A percentile compares a stretch with the other conserved stretches of the same genome.
Evolutionary conservation across 2,888 invertebrate species (phyloP).

Genomic region (Pyrochroa serraticornis): DNA sequence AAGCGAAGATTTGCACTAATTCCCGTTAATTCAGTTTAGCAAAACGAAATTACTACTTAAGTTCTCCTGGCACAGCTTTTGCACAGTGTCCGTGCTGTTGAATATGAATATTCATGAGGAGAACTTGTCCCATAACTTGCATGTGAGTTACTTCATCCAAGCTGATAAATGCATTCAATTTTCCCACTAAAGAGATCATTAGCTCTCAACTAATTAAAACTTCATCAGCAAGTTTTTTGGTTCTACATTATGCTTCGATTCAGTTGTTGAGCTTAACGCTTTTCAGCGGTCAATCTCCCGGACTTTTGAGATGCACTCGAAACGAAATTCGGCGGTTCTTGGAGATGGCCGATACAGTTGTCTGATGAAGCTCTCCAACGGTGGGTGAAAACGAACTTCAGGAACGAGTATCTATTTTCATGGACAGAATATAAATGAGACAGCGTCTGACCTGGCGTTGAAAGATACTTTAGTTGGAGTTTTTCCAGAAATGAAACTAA

Average conservation of each 20-base stretch:
- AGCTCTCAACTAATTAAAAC: slow-evolving; percentile 40
- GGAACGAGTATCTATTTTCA: slow-evolving; percentile 46
- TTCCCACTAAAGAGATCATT: slow-evolving; percentile 28
- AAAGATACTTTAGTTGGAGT: slow-evolving; percentile 24
- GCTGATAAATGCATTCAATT: slow-evolving; percentile 38
- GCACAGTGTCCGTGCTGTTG: slow-evolving; percentile 37
- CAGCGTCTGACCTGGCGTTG: slow-evolving; percentile 29
- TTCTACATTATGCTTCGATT: not conserved
- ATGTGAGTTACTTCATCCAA: slow-evolving; percentile 37
- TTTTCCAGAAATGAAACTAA: slow-evolving; percentile 13
- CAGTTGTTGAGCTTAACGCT: not conserved
- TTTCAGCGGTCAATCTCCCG: slow-evolving; percentile 7
- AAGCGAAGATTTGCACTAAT: slow-evolving; percentile 39
- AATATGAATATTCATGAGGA: slow-evolving; percentile 45
- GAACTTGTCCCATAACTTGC: slow-evolving; percentile 39
- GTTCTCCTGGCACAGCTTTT: slow-evolving; percentile 43
- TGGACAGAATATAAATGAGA: slow-evolving; percentile 49
- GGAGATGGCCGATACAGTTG: slow-evolving; percentile 35
- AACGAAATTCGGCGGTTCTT: slow-evolving; percentile 8
- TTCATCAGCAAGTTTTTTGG: slow-evolving; percentile 2
- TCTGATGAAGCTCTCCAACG: slow-evolving; percentile 36
- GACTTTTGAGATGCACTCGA: slow-evolving; percentile 3
- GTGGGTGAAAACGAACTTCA: slow-evolving; percentile 43
- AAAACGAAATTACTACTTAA: slow-evolving; percentile 47
- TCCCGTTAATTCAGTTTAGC: slow-evolving; percentile 43